Base-by-base conservation (phyloP, 2,888 invertebrate species). In the Blomia tropicalis region DNA sequence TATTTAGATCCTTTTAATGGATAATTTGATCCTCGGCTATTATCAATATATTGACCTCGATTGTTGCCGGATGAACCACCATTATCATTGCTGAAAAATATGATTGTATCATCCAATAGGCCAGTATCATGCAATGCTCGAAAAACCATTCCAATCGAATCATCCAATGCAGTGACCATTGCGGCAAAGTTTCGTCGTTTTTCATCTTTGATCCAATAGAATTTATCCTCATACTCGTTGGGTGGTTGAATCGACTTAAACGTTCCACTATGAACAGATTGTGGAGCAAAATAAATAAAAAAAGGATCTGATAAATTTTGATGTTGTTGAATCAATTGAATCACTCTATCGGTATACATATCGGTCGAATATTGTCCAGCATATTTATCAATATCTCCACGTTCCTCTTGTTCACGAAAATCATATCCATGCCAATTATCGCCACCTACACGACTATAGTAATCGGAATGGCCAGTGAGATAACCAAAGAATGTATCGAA, bases 401-500 rank as follows among this genome's bases (percentile, higher is more conserved):
- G 25, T 22, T 17, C 23, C 14, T 63, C 63, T 14, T 31, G 31
- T n/a, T 59, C 59, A 22, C 31, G 27, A 4, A 63, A 60, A 27
- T 63, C 63, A 23, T 59, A 56, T 17, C 63, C 63, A 27, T 43
- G 56, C 51, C 44, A 58, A 19, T 51, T 41, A 59, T 67, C 67
- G 47, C 54, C 54, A n/a, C 72, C 70, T 0, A 84, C 85, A 71
- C 93, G 91, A 72, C 90, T 89, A 71, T 81, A 87, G 75, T 91
- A 88, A 73, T 92, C 92, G 29, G 88, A 87, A 73, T 84, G 85
- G 0, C 91, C 92, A 0, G 85, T 83, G 85, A 88, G 89, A 71
- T 81, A 88, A 0, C 92, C 92, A 81, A 83, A 74, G 76, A 85
- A 84, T 66, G 84, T 79, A 70, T 84, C 80, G 71, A 89, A 89